phyloP scores from a whole-genome alignment of 2,113 vertebrate species.

The Xenopus borealis region DNA sequence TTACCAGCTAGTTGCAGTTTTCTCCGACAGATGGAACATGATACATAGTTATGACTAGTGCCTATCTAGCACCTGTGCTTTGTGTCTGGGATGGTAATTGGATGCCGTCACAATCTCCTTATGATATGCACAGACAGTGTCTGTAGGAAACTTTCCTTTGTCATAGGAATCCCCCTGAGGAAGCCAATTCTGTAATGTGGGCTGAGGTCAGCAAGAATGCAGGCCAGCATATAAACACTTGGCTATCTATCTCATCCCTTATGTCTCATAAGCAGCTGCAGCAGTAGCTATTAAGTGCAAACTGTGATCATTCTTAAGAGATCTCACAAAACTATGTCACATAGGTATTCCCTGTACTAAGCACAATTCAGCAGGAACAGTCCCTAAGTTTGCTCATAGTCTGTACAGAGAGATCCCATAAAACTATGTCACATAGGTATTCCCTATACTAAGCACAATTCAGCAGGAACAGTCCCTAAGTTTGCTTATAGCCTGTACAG shows the following conservation, averaged over 20 bases:
- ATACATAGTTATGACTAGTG: background rate
- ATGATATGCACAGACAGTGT: background rate
- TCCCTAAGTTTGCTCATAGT: too few relatives aligned
- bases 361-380: too few relatives aligned
- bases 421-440: too few relatives aligned
- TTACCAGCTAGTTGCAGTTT: background rate
- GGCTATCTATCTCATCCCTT: too few relatives aligned
- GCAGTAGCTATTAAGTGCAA: background rate
- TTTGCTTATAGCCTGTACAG: too few relatives aligned
- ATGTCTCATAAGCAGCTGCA: background rate
- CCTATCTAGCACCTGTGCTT: slow-evolving; percentile 12
- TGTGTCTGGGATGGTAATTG: slow-evolving; percentile 11
- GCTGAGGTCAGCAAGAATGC: background rate
- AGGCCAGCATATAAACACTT: background rate
- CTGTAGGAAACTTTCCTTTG: slow-evolving; percentile 6
- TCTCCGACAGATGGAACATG: background rate
- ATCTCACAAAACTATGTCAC: too few relatives aligned
- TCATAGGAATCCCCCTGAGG: slow-evolving; percentile 21
- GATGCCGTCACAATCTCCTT: slow-evolving; percentile 18
- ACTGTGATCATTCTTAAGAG: too few relatives aligned
- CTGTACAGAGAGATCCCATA: too few relatives aligned
- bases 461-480: too few relatives aligned
- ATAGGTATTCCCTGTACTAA: too few relatives aligned
- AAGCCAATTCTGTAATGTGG: background rate
- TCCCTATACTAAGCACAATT: too few relatives aligned